Conservation (phyloP, 2,113 vertebrate species). For the Caranx melampygus region DNA sequence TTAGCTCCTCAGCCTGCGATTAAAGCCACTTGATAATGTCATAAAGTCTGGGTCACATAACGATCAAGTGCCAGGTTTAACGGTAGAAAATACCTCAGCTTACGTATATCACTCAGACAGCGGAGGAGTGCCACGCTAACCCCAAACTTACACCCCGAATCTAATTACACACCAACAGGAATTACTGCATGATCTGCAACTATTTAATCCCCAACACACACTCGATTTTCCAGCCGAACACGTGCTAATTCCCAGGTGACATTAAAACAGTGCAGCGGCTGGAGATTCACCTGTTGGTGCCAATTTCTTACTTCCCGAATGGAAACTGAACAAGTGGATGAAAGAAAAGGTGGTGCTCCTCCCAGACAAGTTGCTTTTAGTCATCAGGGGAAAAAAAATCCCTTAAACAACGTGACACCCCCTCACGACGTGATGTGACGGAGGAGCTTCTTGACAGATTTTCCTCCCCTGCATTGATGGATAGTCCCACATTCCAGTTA, state of each 20-base stretch:
- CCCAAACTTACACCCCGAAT: constrained; percentile 1
- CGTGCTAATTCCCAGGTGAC: background rate
- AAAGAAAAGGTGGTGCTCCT: background rate
- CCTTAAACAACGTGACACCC: background rate
- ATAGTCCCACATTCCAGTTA: constrained; percentile 23
- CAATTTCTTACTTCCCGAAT: background rate
- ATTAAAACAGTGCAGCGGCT: background rate
- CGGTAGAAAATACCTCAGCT: background rate
- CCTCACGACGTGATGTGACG: background rate
- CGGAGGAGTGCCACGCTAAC: background rate
- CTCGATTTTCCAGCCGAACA: background rate
- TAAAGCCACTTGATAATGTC: background rate
- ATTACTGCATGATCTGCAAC: constrained; percentile 2
- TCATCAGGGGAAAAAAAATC: constrained; percentile 8
- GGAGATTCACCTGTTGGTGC: background rate
- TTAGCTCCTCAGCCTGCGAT: background rate
- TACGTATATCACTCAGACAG: background rate
- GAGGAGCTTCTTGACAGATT: background rate
- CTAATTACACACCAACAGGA: background rate
- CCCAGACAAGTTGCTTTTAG: background rate
- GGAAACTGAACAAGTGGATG: background rate
- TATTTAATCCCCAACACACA: constrained; percentile 4
- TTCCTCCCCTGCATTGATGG: background rate
- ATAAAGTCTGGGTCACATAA: constrained; percentile 7
- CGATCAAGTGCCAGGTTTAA: background rate